These are phyloP conservation scores for Gopherus evgoodei DNA, from an alignment of 2,113 vertebrate genomes.

Conservation along the genomic window DNA sequence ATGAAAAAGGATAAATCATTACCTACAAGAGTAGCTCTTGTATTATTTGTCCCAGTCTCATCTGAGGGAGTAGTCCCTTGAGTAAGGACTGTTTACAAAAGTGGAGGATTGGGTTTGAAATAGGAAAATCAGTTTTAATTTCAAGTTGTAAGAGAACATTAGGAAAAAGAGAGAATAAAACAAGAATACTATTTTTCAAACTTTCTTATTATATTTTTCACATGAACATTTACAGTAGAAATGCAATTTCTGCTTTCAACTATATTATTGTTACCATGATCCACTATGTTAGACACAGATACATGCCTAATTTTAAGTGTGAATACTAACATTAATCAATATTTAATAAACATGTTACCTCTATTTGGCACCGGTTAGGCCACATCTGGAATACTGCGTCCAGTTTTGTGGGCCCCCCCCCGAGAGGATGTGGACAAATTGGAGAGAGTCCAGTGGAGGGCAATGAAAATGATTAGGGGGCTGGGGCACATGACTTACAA, in stretches of 20 bases:
- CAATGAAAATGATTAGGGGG: no score
- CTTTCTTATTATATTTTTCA: background rate
- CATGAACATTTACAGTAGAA: background rate
- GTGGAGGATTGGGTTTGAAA: background rate
- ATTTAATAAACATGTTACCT: conserved; percentile 51
- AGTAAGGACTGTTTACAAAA: background rate
- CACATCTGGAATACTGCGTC: no score
- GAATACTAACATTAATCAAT: conserved; percentile 51
- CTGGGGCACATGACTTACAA: no score
- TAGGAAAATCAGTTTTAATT: conserved; percentile 29
- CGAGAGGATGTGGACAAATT: no score
- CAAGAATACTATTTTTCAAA: background rate
- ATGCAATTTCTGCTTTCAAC: background rate
- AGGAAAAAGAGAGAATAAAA: accelerated
- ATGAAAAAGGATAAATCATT: background rate
- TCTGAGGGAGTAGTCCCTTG: background rate
- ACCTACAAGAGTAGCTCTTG: background rate
- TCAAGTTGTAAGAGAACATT: background rate
- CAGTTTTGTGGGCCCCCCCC: no score
- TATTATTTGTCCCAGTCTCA: background rate
- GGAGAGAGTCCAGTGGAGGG: no score
- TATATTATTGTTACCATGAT: conserved; percentile 7
- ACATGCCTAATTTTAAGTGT: conserved; percentile 28
- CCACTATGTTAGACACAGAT: background rate
- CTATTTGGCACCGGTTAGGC: no score